Evolutionary conservation across 2,888 invertebrate genomes (phyloP).

Genomic region (Apoderus coryli): DNA sequence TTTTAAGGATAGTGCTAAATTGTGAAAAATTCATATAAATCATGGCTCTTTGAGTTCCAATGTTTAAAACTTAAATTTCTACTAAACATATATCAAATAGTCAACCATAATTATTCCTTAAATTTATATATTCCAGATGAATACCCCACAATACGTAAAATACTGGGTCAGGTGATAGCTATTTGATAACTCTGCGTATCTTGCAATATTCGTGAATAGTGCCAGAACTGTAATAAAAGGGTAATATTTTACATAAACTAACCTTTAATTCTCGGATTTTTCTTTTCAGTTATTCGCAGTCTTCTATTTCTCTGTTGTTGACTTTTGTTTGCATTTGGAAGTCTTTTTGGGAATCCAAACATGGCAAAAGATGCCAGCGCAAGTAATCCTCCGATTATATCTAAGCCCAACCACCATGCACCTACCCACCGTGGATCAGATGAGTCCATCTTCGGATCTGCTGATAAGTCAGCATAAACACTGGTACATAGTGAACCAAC

Average conservation of each 20-base stretch:
- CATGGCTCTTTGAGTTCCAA: too few relatives aligned
- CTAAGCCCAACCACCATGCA: slow-evolving; percentile 92
- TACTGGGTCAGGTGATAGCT: too few relatives aligned
- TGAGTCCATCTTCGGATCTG: slow-evolving; percentile 58
- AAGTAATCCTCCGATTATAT: slow-evolving; percentile 71
- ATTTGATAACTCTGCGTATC: too few relatives aligned
- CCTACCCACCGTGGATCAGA: slow-evolving; percentile 86
- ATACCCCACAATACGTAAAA: not conserved
- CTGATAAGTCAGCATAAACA: slow-evolving; percentile 67
- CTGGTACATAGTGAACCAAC: slow-evolving; percentile 80
- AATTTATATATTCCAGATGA: not conserved
- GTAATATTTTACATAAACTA: too few relatives aligned
- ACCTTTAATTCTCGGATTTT: slow-evolving; percentile 36
- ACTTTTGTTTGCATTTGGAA: slow-evolving; percentile 41
- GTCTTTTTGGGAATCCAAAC: slow-evolving; percentile 79
- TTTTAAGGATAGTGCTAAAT: too few relatives aligned
- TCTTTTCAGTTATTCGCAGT: slow-evolving; percentile 29
- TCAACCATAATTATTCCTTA: too few relatives aligned
- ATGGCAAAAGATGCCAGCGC: slow-evolving; percentile 73
- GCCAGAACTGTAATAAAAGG: too few relatives aligned
- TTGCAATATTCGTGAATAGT: too few relatives aligned
- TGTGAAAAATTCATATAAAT: too few relatives aligned
- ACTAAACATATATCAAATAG: too few relatives aligned
- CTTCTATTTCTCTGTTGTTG: slow-evolving; percentile 21
- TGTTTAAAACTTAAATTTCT: too few relatives aligned